Percentiles rank a stretch among this genome's conserved stretches.
These are phyloP conservation scores for Operophtera brumata DNA, from an alignment of 2,888 invertebrate genomes.

Conservation along the genomic window DNA sequence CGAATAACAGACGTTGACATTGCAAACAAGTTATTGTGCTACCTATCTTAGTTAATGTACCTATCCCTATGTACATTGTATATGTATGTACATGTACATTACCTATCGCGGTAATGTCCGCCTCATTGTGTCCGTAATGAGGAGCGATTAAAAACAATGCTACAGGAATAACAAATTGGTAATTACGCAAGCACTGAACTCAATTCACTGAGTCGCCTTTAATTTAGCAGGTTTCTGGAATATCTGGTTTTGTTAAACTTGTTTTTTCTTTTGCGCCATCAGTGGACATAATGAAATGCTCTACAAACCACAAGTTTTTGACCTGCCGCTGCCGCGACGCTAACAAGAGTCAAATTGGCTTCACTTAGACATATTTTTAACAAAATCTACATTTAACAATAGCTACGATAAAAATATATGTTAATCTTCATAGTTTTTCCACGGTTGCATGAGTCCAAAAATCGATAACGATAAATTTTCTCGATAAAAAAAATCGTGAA, in stretches of 20 bases:
- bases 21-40: constrained; percentile 44
- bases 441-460: too few species aligned
- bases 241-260: constrained; percentile 10
- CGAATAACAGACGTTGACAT: constrained; percentile 19
- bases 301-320: constrained; percentile 10
- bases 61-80: too few species aligned
- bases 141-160: constrained; percentile 43
- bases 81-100: too few species aligned
- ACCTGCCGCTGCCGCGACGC: background rate
- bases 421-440: too few species aligned
- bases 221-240: constrained; percentile 6
- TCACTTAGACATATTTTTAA: too few species aligned
- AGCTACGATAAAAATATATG: too few species aligned
- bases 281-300: constrained; percentile 5
- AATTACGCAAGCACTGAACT: constrained; percentile 44
- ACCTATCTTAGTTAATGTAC: constrained; percentile 1
- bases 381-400: too few species aligned
- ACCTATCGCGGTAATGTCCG: constrained; percentile 33
- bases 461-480: too few species aligned
- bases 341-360: too few species aligned
- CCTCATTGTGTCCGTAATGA: constrained; percentile 50
- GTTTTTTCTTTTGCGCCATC: constrained; percentile 9
- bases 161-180: constrained; percentile 44
- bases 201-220: constrained; percentile 11
- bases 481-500: too few species aligned